Evolutionary conservation across 2,113 vertebrate species (phyloP), one percentile per base, ranked within the genome.

Genomic region (Condylura cristata): DNA sequence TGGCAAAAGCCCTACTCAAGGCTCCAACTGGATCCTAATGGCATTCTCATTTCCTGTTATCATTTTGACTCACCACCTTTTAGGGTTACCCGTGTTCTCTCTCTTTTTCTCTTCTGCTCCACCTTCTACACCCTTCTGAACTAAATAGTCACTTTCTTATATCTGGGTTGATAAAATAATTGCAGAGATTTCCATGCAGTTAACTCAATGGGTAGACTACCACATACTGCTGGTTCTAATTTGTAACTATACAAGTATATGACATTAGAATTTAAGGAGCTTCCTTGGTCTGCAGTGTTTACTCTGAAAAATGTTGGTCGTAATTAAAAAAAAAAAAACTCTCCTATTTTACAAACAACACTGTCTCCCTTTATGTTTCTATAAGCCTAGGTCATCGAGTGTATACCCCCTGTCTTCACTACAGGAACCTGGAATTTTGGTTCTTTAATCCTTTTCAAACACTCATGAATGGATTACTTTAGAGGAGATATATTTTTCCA

Each of bases 101-200:
- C 34, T 51, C 18, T 39, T 68, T 39, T 26, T 41, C 37, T 71
- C 37, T 44, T 13, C 8, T 34, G 24, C 20, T 18, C 70, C 14
- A 39, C 66, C 18, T 24, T 30, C 13, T 51, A 61, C 12, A 14
- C 30, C 66, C 39, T 70, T 84, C 41, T 79, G 51, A 17, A 72
- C 18, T 37, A 92, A 90, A 41, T 53, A 32, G 3, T 75, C 78
- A 41, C 58, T 58, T 94, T 24, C n/a, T 80, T n/a, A 8, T n/a
- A 63, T 86, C 65, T n/a, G 44, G 56, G 78, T 32, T 88, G 68
- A 84, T 76, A 51, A 95, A 81, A 81, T 61, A 75, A 93, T 44
- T 85, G 46, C 78, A 94, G 39, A 79, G 22, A 66, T 82, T 91
- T 81, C 71, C 24, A 30, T 37, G 61, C 66, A 81, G 20, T 80